Conservation (phyloP, 2,888 invertebrate species). For the Eumacrocentrus americanus region DNA sequence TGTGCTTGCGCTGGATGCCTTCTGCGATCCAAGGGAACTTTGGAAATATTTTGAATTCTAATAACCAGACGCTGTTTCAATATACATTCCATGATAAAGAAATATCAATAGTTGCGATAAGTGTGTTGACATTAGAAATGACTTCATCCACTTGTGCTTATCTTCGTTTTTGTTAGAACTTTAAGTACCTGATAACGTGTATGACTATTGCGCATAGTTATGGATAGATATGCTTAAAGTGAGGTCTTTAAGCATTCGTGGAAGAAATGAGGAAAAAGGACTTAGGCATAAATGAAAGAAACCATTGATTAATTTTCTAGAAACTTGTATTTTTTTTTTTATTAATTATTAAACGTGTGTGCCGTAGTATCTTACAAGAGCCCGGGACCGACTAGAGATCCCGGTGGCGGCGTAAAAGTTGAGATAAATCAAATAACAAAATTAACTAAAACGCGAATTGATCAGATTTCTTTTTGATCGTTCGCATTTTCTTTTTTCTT, state of each 20-base stretch:
- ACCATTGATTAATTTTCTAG: constrained; percentile 49
- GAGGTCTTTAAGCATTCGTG: background rate
- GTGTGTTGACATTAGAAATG: no score
- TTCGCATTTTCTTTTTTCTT: background rate
- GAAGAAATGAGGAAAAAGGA: background rate
- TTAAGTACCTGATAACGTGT: no score
- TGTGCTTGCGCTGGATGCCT: background rate
- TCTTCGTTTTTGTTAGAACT: no score
- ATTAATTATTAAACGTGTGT: constrained; percentile 62
- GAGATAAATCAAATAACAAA: constrained; percentile 61
- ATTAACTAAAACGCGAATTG: constrained; percentile 59
- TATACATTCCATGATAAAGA: no score
- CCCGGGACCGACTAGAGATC: constrained; percentile 49
- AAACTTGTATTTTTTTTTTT: constrained; percentile 55
- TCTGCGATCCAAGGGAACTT: background rate
- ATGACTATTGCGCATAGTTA: no score
- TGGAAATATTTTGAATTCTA: no score
- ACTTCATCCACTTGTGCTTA: no score
- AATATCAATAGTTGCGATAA: no score
- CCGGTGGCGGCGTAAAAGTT: constrained; percentile 52
- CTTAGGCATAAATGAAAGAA: constrained; percentile 26
- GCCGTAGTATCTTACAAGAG: constrained; percentile 60
- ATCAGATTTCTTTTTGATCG: constrained; percentile 36
- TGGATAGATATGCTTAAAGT: background rate
- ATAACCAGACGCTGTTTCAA: no score